These are phyloP conservation scores for Siniperca undulata DNA, from an alignment of 2,797 vertebrate species.

Conservation along the genomic window DNA sequence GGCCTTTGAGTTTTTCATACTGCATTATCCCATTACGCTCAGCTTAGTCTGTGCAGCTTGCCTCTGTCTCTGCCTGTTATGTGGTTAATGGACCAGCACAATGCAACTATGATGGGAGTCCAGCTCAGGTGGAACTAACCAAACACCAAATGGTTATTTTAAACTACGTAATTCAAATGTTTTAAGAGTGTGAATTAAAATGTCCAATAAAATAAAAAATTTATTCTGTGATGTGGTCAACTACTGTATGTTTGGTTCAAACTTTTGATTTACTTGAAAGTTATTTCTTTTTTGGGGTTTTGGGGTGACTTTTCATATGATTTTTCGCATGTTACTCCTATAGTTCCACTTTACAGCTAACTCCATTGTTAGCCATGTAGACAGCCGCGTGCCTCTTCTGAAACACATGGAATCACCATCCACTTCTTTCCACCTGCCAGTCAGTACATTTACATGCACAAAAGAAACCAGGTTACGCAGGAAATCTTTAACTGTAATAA, in stretches of 20 bases:
- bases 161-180: background rate
- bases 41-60: conserved; percentile 41
- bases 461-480: too few relatives aligned
- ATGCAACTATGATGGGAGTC: conserved; percentile 26
- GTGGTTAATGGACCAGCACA: conserved; percentile 58
- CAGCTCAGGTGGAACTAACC: conserved; percentile 45
- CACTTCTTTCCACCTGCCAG: background rate
- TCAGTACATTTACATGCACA: background rate
- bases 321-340: background rate
- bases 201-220: background rate
- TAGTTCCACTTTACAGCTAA: background rate
- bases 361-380: background rate
- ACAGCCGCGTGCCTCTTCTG: background rate
- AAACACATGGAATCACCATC: background rate
- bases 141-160: conserved; percentile 39
- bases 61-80: conserved; percentile 40
- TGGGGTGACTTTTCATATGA: background rate
- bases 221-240: background rate
- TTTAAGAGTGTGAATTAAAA: background rate
- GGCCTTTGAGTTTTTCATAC: conserved; percentile 50
- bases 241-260: background rate
- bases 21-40: conserved; percentile 58
- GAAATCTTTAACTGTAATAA: background rate
- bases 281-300: background rate
- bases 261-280: background rate